Base-by-base conservation (phyloP, 1,140 invertebrate species). In the Diuraphis noxia region DNA sequence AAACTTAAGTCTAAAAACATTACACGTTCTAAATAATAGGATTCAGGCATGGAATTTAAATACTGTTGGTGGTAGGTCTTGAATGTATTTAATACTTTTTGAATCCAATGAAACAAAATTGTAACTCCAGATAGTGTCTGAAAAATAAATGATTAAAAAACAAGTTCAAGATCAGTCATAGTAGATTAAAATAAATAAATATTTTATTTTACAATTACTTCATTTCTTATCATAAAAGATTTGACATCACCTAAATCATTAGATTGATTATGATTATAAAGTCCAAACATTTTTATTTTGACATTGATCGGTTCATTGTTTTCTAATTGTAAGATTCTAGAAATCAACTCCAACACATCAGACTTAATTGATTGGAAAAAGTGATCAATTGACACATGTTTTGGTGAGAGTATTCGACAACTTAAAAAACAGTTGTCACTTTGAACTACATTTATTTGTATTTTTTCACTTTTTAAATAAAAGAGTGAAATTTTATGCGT, bases 351-450 rank as follows among this genome's bases (percentile, higher is more conserved):
- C 25, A 88, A n/a, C 0, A 72, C 25, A 34, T 88, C 5, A n/a
- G 87, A 40, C 63, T 88, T 38, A 63, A 88, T 40, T n/a, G 52
- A 36, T 40, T 36, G n/a, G 38, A 88, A 88, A 40, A 72, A 88
- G 13, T 72, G 1, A 7, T 84, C 40, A 30, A 84, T 84, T 41
- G 30, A 84, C n/a, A 41, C 1, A 36, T 56, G 52, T 40, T 40
- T 40, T 56, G 52, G 36, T 8, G 36, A 88, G 36, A 72, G 19
- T 40, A 52, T 17, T 13, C 36, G 87, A 72, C 36, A 41, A 19
- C 81, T 84, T 84, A 84, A 41, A 41, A 84, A 41, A 21, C 30
- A 1, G 10, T 19, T 8, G 2, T 41, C 40, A 25, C 10, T 17
- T 41, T 84, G 23, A 41, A 30, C 30, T n/a, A 23, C 40, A n/a